phyloP scores from a whole-genome alignment of 2,888 invertebrate genomes.

The Salticus scenicus region DNA sequence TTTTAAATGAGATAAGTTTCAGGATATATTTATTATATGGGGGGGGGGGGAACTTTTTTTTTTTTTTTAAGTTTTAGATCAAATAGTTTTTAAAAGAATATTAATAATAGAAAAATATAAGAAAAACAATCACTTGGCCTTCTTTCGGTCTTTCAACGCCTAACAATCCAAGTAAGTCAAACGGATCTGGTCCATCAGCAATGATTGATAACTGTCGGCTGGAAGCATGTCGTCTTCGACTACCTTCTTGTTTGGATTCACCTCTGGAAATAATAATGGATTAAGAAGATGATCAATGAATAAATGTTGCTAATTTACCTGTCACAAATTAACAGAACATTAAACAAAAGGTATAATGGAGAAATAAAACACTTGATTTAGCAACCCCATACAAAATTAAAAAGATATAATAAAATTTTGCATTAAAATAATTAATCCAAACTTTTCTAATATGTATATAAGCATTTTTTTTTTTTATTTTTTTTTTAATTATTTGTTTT shows the following conservation, averaged over 20 bases:
- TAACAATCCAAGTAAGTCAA: conserved; percentile 81
- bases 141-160: conserved; percentile 85
- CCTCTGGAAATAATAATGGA: too few relatives aligned
- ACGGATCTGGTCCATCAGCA: conserved; percentile 89
- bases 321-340: too few relatives aligned
- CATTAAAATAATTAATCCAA: too few relatives aligned
- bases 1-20: not conserved
- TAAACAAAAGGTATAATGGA: too few relatives aligned
- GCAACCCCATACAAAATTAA: too few relatives aligned
- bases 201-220: conserved; percentile 88
- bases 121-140: conserved; percentile 74
- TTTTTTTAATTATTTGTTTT: too few relatives aligned
- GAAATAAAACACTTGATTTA: too few relatives aligned
- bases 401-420: too few relatives aligned
- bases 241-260: conserved; percentile 66
- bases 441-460: too few relatives aligned
- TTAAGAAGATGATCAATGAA: too few relatives aligned
- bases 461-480: too few relatives aligned
- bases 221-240: conserved; percentile 86
- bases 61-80: not conserved
- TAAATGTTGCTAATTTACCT: too few relatives aligned
- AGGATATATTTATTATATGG: not conserved
- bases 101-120: not conserved
- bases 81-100: not conserved
- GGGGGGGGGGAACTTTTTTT: not conserved